Evolutionary conservation across 1,140 invertebrate genomes (phyloP).

Genomic region (Aporrectodea caliginosa): DNA sequence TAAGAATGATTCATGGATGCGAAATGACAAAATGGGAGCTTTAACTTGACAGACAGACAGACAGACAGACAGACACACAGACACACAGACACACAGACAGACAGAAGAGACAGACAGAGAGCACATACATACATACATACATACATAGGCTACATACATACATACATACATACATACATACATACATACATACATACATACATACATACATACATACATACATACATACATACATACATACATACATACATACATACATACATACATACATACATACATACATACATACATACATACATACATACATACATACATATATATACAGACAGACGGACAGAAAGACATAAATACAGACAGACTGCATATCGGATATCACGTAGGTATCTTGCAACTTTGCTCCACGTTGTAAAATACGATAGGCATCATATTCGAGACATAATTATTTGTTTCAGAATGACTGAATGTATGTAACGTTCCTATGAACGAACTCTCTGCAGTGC

Average conservation of each 20-base stretch:
- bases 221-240: neutral
- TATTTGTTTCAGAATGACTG: too few species aligned
- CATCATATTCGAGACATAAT: too few species aligned
- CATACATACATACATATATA: neutral
- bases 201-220: neutral
- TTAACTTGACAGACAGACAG: neutral
- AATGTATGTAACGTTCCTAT: too few species aligned
- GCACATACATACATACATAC: too few species aligned
- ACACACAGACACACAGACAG: neutral
- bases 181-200: neutral
- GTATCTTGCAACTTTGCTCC: too few species aligned
- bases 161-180: neutral
- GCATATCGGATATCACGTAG: too few species aligned
- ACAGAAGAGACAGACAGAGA: neutral
- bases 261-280: neutral
- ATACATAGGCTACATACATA: neutral
- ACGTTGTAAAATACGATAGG: too few species aligned
- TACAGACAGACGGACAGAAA: neutral
- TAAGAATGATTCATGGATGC: too few species aligned
- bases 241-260: neutral
- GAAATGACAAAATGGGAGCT: too few species aligned
- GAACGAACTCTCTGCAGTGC: too few species aligned
- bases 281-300: neutral
- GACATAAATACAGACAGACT: neutral
- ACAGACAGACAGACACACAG: neutral